Conservation (phyloP, 2,113 vertebrate genomes). For the Oophaga pumilio region DNA sequence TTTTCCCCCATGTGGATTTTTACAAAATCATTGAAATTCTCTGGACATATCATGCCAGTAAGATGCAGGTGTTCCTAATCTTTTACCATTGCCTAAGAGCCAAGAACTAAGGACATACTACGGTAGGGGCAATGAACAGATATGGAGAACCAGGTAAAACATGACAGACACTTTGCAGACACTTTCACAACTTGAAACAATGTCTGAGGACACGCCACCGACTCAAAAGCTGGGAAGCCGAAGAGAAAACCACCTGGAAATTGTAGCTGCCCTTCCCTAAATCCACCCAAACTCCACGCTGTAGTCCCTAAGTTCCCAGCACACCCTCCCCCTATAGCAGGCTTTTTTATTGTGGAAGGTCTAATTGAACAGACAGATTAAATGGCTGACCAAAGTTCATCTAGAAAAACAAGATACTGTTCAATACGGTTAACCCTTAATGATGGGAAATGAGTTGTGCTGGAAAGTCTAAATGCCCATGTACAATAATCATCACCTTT, state of each 20-base stretch:
- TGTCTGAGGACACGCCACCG: not conserved
- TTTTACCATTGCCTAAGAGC: not conserved
- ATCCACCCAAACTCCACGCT: conserved; percentile 15
- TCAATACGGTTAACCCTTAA: not conserved
- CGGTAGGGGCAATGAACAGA: not conserved
- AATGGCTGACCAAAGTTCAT: conserved; percentile 18
- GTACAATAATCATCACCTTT: too few relatives aligned
- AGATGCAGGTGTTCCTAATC: too few relatives aligned
- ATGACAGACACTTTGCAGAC: not conserved
- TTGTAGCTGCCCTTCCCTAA: conserved; percentile 36
- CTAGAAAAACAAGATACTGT: not conserved
- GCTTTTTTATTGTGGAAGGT: not conserved
- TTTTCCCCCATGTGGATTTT: too few relatives aligned
- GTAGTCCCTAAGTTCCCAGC: not conserved
- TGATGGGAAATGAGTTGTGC: too few relatives aligned
- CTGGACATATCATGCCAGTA: too few relatives aligned
- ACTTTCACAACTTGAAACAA: not conserved
- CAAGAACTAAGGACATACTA: not conserved
- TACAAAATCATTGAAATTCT: too few relatives aligned
- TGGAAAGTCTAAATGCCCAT: too few relatives aligned
- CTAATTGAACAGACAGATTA: not conserved
- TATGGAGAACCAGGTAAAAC: not conserved
- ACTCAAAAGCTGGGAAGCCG: conserved; percentile 26
- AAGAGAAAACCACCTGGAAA: conserved; percentile 13
- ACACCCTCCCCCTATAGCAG: not conserved